A percentile compares a stretch with the other conserved stretches of the same genome.
Evolutionary conservation across 2,113 vertebrate genomes (phyloP).

Genomic region (Takifugu bimaculatus): DNA sequence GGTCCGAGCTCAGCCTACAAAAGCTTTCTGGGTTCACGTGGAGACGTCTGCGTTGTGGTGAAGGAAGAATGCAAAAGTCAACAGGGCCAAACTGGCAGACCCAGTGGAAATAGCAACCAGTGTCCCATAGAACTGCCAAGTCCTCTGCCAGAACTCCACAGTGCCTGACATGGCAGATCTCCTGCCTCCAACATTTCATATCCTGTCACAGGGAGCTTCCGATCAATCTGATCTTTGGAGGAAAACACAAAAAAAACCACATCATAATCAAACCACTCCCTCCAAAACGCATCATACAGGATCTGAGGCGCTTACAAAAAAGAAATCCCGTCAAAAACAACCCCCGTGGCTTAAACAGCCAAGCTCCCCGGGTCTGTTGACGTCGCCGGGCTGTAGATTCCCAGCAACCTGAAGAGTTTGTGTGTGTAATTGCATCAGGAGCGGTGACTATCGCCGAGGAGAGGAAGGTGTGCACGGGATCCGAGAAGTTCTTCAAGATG

Average conservation of each 20-base stretch:
- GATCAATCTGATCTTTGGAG: too few species aligned
- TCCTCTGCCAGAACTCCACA: not conserved
- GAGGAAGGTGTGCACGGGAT: constrained; percentile 87
- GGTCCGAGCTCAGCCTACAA: too few species aligned
- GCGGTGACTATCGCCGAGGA: constrained; percentile 88
- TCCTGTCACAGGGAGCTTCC: too few species aligned
- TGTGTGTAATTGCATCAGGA: constrained; percentile 66
- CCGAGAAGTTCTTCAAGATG: constrained; percentile 91
- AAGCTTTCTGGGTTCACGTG: too few species aligned
- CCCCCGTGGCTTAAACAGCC: not conserved
- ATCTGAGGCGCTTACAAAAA: too few species aligned
- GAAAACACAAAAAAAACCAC: too few species aligned
- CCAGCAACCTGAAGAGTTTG: not conserved
- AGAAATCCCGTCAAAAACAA: too few species aligned
- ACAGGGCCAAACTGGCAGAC: constrained; percentile 30
- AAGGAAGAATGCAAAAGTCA: too few species aligned
- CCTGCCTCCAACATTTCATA: too few species aligned
- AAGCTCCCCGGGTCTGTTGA: too few species aligned
- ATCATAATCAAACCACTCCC: not conserved
- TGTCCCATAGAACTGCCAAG: constrained; percentile 20
- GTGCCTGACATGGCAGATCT: not conserved
- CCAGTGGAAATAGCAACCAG: constrained; percentile 23
- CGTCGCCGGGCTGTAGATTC: not conserved
- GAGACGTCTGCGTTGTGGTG: too few species aligned
- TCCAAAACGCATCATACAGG: not conserved